Conservation (phyloP, 2,797 vertebrate genomes). For the Onychomys torridus region DNA sequence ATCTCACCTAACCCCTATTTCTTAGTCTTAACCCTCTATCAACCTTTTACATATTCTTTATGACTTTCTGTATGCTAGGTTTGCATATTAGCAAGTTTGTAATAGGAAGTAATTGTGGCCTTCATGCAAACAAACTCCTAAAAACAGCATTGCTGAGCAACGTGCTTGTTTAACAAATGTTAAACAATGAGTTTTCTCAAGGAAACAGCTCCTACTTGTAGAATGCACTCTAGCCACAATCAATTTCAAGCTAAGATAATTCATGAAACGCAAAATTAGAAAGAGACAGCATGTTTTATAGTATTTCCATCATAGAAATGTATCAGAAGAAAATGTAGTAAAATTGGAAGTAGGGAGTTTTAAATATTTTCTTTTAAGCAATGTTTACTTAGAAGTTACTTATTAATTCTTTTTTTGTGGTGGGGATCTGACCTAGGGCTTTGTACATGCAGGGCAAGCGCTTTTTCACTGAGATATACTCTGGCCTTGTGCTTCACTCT, state of each 20-base stretch:
- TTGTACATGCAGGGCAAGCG: not conserved
- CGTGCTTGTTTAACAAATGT: not conserved
- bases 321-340: slow-evolving; percentile 6
- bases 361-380: slow-evolving; percentile 27
- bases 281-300: not conserved
- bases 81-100: slow-evolving; percentile 1
- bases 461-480: not conserved
- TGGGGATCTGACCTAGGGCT: not conserved
- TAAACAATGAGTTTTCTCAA: slow-evolving; percentile 15
- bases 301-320: not conserved
- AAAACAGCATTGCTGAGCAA: not conserved
- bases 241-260: slow-evolving; percentile 15
- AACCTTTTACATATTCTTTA: slow-evolving; percentile 2
- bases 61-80: not conserved
- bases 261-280: not conserved
- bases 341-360: slow-evolving; percentile 23
- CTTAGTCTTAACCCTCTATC: not conserved
- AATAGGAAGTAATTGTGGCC: not conserved
- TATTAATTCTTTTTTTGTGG: not conserved
- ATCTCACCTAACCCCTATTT: not conserved
- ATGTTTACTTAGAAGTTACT: slow-evolving; percentile 2
- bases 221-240: not conserved
- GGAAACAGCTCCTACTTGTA: not conserved
- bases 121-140: slow-evolving; percentile 25
- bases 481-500: not conserved